These are phyloP conservation scores for Trogon melanurus DNA, from an alignment of 2,113 vertebrate genomes.

Conservation along the genomic window DNA sequence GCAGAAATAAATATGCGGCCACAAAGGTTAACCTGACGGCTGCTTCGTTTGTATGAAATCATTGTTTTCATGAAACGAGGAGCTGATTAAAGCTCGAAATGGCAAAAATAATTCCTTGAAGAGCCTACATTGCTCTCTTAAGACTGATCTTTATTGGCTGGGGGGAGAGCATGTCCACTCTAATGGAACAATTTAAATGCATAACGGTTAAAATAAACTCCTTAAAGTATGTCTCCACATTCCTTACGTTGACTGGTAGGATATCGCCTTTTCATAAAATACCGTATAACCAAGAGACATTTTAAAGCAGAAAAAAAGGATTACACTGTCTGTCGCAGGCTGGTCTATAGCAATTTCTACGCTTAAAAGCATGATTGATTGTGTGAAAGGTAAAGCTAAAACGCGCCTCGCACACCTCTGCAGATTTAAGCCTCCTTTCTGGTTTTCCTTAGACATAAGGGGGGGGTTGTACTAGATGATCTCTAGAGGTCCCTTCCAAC, in stretches of 20 bases:
- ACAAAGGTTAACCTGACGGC: neutral
- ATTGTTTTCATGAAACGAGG: slow-evolving; percentile 49
- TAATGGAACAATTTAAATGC: slow-evolving; percentile 82
- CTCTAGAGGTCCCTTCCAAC: too few relatives aligned
- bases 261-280: slow-evolving; percentile 72
- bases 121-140: slow-evolving; percentile 22
- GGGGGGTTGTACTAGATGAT: too few relatives aligned
- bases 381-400: neutral
- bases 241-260: slow-evolving; percentile 67
- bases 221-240: slow-evolving; percentile 60
- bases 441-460: neutral
- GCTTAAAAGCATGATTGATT: slow-evolving; percentile 6
- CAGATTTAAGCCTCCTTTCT: neutral
- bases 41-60: slow-evolving; percentile 53
- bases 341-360: neutral
- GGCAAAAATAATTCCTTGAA: slow-evolving; percentile 37
- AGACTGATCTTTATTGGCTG: slow-evolving; percentile 54
- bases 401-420: neutral
- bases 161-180: slow-evolving; percentile 39
- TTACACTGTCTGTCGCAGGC: neutral
- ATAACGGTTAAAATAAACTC: slow-evolving; percentile 73
- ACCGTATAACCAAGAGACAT: slow-evolving; percentile 17
- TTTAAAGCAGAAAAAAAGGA: slow-evolving; percentile 45
- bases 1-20: neutral
- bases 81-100: slow-evolving; percentile 9